phyloP scores from a whole-genome alignment of 2,113 vertebrate genomes.

The Daboia siamensis region DNA sequence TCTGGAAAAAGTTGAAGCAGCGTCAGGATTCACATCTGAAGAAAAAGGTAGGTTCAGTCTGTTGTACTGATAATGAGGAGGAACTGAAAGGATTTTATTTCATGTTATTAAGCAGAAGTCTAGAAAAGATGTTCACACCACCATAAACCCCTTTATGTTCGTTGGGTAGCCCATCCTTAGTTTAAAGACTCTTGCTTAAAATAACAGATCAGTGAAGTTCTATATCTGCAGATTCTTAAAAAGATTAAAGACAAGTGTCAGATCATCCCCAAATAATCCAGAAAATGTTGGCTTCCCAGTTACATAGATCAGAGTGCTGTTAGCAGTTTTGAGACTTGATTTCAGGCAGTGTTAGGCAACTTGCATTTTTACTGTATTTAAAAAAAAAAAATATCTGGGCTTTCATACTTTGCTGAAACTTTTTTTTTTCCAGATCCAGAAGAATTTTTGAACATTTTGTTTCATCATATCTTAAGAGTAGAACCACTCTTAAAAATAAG shows the following conservation, averaged over 20 bases:
- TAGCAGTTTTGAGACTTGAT: background rate
- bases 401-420: constrained; percentile 26
- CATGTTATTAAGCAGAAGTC: background rate
- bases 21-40: constrained; percentile 98
- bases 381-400: too few relatives aligned
- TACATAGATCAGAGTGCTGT: background rate
- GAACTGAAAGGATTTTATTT: background rate
- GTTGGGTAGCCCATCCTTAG: background rate
- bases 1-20: constrained; percentile 96
- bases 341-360: background rate
- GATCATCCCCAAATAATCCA: background rate
- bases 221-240: background rate
- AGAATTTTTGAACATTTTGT: constrained; percentile 97
- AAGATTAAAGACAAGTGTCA: background rate
- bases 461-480: constrained; percentile 96
- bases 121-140: background rate
- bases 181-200: background rate
- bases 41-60: constrained; percentile 85
- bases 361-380: background rate
- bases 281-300: background rate
- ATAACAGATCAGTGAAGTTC: background rate
- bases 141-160: background rate
- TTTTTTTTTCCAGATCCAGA: constrained; percentile 83
- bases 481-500: constrained; percentile 94
- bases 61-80: background rate